Conservation (phyloP, 1,140 invertebrate species). For the Anoplolepis gracilipes region DNA sequence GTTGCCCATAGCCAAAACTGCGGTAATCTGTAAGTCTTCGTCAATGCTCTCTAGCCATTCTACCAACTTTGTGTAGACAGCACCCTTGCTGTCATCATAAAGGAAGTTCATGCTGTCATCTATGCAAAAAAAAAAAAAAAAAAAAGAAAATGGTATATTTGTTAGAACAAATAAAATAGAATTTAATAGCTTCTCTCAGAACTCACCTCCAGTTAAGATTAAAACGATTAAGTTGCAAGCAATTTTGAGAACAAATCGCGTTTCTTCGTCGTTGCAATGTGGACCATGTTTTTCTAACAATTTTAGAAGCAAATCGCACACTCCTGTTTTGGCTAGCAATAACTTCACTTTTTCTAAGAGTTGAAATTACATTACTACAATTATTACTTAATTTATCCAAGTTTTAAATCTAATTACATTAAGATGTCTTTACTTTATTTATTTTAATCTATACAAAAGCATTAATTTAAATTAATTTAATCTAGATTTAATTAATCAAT, state of each 20-base stretch:
- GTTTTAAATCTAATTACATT: slow-evolving; percentile 32
- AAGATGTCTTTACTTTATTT: slow-evolving; percentile 31
- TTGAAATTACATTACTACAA: slow-evolving; percentile 1
- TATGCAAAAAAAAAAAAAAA: too few species aligned
- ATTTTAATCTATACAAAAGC: neutral
- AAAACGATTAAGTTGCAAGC: slow-evolving; percentile 94
- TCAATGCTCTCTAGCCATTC: slow-evolving; percentile 92
- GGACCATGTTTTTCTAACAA: slow-evolving; percentile 91
- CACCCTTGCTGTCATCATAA: slow-evolving; percentile 90
- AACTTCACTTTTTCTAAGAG: slow-evolving; percentile 91
- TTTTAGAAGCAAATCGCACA: slow-evolving; percentile 91
- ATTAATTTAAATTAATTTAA: slow-evolving; percentile 15
- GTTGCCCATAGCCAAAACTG: slow-evolving; percentile 94
- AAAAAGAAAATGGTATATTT: slow-evolving; percentile 24
- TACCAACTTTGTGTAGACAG: slow-evolving; percentile 90
- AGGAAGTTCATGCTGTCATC: slow-evolving; percentile 95
- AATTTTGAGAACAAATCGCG: slow-evolving; percentile 91
- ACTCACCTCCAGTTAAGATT: slow-evolving; percentile 93
- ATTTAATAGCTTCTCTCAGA: slow-evolving; percentile 14
- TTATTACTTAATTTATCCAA: neutral
- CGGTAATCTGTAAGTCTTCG: slow-evolving; percentile 92
- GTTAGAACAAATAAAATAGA: neutral
- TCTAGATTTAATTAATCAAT: neutral
- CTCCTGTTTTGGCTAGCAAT: slow-evolving; percentile 90
- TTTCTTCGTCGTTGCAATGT: slow-evolving; percentile 88